Evolutionary conservation across 2,113 vertebrate genomes (phyloP).

Genomic region (Hippocampus mohnikei): DNA sequence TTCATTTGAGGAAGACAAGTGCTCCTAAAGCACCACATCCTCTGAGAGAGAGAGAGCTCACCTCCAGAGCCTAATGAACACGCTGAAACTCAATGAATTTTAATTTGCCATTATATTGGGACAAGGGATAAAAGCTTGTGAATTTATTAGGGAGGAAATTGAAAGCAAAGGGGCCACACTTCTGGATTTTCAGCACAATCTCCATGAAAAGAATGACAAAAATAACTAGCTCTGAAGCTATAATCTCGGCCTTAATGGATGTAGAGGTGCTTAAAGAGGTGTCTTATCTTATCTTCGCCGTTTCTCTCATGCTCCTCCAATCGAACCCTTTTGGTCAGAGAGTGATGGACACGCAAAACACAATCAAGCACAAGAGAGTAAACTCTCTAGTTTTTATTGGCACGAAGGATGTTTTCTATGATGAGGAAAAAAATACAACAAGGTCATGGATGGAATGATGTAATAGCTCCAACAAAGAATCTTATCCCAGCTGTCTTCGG

Average conservation of each 20-base stretch:
- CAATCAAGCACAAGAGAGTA: constrained; percentile 7
- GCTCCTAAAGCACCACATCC: constrained; percentile 47
- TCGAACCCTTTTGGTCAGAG: constrained; percentile 10
- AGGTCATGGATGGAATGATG: too few relatives aligned
- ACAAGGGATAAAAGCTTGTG: constrained; percentile 47
- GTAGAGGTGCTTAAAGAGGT: constrained; percentile 50
- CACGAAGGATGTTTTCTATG: too few relatives aligned
- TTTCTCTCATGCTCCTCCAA: constrained; percentile 26
- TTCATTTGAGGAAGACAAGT: constrained; percentile 46
- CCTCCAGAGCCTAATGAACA: constrained; percentile 68
- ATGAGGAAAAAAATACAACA: too few relatives aligned
- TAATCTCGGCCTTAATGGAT: constrained; percentile 54
- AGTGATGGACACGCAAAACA: constrained; percentile 1
- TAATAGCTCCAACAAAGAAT: too few relatives aligned
- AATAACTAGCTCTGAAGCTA: constrained; percentile 66
- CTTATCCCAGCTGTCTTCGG: too few relatives aligned
- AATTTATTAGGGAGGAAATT: constrained; percentile 64
- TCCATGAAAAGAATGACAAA: constrained; percentile 44
- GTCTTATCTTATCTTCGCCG: constrained; percentile 37
- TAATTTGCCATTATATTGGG: constrained; percentile 69
- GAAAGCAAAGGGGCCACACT: constrained; percentile 48
- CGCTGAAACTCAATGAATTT: constrained; percentile 69
- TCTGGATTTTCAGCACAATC: constrained; percentile 51
- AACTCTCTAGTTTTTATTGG: constrained; percentile 19
- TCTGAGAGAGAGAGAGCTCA: constrained; percentile 46